Conservation (phyloP, 2,888 invertebrate species). For the Doris montereyensis region DNA sequence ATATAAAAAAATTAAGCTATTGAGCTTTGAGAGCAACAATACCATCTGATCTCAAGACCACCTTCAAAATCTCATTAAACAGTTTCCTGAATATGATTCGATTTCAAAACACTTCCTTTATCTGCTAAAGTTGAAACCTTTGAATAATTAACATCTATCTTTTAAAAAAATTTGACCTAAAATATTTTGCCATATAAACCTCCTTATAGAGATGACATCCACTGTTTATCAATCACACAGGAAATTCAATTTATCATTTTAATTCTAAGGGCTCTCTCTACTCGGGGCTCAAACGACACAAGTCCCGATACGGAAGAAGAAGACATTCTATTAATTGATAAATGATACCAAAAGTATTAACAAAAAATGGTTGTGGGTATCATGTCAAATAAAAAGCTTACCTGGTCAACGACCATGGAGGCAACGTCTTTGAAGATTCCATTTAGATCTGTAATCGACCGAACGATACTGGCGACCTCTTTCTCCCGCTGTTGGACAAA, state of each 20-base stretch:
- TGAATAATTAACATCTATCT: too few relatives aligned
- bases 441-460: slow-evolving; percentile 89
- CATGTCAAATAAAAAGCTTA: slow-evolving; percentile 50
- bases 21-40: too few relatives aligned
- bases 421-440: slow-evolving; percentile 88
- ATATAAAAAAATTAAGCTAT: too few relatives aligned
- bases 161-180: too few relatives aligned
- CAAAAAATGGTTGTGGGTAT: neutral
- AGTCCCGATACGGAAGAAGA: neutral
- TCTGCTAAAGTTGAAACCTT: too few relatives aligned
- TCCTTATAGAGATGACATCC: too few relatives aligned
- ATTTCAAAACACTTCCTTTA: too few relatives aligned
- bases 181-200: too few relatives aligned
- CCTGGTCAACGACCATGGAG: slow-evolving; percentile 79
- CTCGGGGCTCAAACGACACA: neutral
- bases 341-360: neutral
- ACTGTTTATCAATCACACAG: neutral
- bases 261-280: too few relatives aligned
- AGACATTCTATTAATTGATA: neutral
- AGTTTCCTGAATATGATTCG: too few relatives aligned
- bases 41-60: too few relatives aligned
- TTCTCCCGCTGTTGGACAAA: slow-evolving; percentile 74
- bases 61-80: too few relatives aligned
- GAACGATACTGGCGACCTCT: slow-evolving; percentile 92
- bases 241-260: neutral